Evolutionary conservation across 2,113 vertebrate species (phyloP).

Genomic region (Grammomys dolichurus): DNA sequence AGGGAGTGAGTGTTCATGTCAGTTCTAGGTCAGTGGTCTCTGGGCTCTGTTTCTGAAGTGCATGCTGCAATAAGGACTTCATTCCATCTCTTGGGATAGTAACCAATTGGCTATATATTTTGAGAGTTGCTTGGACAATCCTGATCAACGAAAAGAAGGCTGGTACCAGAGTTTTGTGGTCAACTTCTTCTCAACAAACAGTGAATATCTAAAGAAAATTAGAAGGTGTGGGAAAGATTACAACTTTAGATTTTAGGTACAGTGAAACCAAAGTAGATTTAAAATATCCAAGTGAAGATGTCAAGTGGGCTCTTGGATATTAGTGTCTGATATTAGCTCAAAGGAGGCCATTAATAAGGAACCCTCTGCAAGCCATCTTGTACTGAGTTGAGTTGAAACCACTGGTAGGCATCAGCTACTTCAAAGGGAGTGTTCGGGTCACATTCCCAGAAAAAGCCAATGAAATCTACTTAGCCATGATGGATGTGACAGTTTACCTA

Average conservation of each 20-base stretch:
- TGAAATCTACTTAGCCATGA: conserved; percentile 15
- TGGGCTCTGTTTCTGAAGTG: neutral
- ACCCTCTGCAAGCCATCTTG: neutral
- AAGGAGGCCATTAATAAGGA: neutral
- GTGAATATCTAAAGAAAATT: neutral
- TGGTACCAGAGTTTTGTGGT: neutral
- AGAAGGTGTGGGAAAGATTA: neutral
- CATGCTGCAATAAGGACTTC: neutral
- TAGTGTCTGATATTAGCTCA: neutral
- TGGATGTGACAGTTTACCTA: neutral
- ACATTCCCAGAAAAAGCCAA: conserved; percentile 54
- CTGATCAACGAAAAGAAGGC: neutral
- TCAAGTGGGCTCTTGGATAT: neutral
- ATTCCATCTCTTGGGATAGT: neutral
- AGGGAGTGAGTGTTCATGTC: neutral
- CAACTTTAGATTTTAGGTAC: neutral
- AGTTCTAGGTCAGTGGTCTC: neutral
- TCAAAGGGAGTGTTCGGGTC: neutral
- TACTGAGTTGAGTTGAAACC: conserved; percentile 1
- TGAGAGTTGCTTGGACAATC: too few relatives aligned
- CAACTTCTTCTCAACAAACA: neutral
- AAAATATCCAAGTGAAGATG: neutral
- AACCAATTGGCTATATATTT: neutral
- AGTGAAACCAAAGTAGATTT: neutral
- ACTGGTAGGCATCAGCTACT: neutral